Evolutionary conservation across 2,113 vertebrate species (phyloP).

Genomic region (Callithrix jacchus): DNA sequence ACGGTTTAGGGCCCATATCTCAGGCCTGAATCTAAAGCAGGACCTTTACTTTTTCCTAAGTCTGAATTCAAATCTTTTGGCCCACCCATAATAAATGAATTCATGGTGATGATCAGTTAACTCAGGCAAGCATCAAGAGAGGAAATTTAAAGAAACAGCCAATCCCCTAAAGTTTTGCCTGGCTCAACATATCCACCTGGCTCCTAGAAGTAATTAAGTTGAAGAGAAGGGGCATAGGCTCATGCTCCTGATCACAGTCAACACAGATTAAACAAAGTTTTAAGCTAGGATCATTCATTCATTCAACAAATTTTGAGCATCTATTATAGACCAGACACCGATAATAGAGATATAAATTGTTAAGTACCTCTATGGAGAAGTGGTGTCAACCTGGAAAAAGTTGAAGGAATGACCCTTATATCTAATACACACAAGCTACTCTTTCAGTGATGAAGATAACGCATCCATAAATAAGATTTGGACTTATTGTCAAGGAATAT

Average conservation of each 20-base stretch:
- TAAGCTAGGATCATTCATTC: background rate
- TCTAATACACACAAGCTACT: background rate
- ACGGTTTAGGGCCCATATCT: background rate
- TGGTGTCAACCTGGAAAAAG: background rate
- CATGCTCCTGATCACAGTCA: background rate
- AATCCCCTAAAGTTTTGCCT: background rate
- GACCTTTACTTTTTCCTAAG: background rate
- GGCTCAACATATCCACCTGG: background rate
- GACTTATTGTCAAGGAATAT: background rate
- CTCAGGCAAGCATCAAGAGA: background rate
- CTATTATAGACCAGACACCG: background rate
- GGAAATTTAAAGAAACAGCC: background rate
- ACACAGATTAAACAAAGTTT: background rate
- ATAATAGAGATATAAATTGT: background rate
- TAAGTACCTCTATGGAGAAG: background rate
- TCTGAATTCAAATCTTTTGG: background rate
- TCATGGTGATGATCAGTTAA: background rate
- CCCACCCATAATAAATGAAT: background rate
- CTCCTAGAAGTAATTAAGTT: background rate
- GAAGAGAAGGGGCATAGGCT: background rate
- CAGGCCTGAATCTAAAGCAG: background rate
- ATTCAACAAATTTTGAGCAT: background rate
- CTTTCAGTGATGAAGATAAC: background rate
- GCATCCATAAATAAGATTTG: background rate
- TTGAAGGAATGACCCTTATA: background rate